phyloP scores from a whole-genome alignment of 2,888 invertebrate species.

The Pelosia muscerda region DNA sequence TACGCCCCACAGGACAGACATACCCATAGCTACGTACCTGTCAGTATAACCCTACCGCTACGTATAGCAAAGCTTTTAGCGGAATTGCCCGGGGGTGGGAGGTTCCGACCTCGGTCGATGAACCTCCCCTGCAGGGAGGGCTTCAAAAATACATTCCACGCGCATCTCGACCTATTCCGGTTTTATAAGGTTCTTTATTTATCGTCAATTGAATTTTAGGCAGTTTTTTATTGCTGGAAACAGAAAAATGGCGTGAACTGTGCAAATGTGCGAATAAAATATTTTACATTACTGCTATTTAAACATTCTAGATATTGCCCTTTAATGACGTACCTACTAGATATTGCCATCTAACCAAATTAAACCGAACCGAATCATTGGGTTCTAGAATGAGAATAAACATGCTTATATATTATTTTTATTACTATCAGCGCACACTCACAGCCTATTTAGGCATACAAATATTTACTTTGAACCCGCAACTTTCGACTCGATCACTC shows the following conservation, averaged over 20 bases:
- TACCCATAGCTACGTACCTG: conserved; percentile 29
- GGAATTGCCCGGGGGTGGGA: conserved; percentile 62
- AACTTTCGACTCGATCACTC: no score
- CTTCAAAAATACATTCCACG: conserved; percentile 49
- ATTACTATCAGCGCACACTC: no score
- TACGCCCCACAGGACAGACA: conserved; percentile 32
- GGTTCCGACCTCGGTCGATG: conserved; percentile 41
- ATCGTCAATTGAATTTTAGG: conserved; percentile 38
- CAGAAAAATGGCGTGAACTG: neutral
- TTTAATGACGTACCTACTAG: no score
- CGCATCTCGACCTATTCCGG: conserved; percentile 41
- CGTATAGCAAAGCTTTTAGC: conserved; percentile 71
- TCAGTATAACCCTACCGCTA: conserved; percentile 30
- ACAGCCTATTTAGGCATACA: no score
- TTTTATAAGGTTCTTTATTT: conserved; percentile 41
- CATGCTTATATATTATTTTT: no score
- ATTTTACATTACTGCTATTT: no score
- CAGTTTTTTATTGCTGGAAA: conserved; percentile 5
- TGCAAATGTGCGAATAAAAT: neutral
- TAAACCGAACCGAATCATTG: no score
- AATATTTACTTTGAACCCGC: no score
- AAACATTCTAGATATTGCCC: no score
- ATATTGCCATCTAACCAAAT: no score
- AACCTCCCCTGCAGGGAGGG: conserved; percentile 46
- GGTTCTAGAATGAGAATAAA: no score